phyloP scores from a whole-genome alignment of 2,113 vertebrate genomes.

The Athene noctua region DNA sequence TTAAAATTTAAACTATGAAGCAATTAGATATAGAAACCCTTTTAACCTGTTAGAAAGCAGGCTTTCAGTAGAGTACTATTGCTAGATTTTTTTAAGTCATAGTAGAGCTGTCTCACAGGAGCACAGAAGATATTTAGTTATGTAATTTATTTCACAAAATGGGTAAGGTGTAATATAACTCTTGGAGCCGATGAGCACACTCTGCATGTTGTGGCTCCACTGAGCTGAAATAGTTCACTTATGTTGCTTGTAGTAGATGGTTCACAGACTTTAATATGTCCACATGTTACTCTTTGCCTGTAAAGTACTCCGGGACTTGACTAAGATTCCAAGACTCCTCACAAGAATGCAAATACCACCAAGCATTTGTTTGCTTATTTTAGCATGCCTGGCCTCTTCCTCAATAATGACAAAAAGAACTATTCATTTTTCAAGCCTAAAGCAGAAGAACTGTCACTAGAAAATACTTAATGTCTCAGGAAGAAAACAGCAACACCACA shows the following conservation, averaged over 20 bases:
- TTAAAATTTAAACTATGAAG: neutral
- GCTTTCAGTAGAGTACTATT: neutral
- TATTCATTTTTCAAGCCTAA: neutral
- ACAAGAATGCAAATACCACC: neutral
- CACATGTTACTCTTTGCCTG: neutral
- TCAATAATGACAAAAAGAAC: neutral
- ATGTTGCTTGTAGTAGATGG: neutral
- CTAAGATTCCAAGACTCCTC: neutral
- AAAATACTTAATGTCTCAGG: fast-evolving
- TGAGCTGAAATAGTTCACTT: neutral
- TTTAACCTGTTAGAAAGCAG: neutral
- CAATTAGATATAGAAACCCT: neutral
- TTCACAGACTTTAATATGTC: neutral
- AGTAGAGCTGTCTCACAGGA: neutral
- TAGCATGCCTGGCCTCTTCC: neutral
- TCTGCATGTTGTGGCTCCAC: neutral
- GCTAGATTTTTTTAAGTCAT: neutral
- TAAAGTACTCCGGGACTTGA: neutral
- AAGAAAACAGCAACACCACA: neutral
- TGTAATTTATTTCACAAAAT: neutral
- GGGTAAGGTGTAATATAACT: neutral
- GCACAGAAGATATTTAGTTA: neutral
- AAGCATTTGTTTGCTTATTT: neutral
- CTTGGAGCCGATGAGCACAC: neutral
- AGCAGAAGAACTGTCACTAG: neutral